A percentile compares a stretch with the other conserved stretches of the same genome.
These are phyloP conservation scores for Chamaea fasciata DNA, from an alignment of 2,113 vertebrate genomes.

Conservation along the genomic window DNA sequence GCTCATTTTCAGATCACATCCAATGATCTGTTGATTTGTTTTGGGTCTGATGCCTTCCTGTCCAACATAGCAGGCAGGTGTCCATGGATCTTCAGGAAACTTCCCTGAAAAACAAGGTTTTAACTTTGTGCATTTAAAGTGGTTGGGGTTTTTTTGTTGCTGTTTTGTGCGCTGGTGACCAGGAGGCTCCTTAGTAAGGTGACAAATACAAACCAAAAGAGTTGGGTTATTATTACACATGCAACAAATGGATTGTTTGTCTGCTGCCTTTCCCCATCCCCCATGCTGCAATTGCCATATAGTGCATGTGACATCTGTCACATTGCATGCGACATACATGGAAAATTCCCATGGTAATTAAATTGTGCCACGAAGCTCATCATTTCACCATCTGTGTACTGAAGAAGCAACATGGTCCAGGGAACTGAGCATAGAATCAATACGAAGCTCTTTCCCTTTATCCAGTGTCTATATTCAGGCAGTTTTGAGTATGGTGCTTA, in stretches of 20 bases:
- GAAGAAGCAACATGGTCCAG: neutral
- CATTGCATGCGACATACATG: neutral
- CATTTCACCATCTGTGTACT: neutral
- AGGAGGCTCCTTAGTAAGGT: neutral
- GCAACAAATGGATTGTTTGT: neutral
- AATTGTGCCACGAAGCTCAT: neutral
- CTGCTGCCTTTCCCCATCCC: neutral
- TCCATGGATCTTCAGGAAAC: neutral
- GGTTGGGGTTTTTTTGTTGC: neutral
- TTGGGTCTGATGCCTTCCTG: neutral
- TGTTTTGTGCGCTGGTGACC: neutral
- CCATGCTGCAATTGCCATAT: neutral
- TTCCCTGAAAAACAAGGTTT: neutral
- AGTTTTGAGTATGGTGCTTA: neutral
- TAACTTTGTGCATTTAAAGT: neutral
- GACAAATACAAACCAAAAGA: neutral
- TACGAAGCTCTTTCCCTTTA: neutral
- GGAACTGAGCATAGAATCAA: neutral
- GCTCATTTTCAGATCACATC: neutral
- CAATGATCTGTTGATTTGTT: neutral
- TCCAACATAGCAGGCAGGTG: neutral
- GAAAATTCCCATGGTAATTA: neutral
- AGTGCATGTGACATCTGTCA: neutral
- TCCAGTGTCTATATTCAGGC: neutral
- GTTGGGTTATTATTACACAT: neutral